Conservation (phyloP, 2,888 invertebrate genomes). For the Agrotis clavis region DNA sequence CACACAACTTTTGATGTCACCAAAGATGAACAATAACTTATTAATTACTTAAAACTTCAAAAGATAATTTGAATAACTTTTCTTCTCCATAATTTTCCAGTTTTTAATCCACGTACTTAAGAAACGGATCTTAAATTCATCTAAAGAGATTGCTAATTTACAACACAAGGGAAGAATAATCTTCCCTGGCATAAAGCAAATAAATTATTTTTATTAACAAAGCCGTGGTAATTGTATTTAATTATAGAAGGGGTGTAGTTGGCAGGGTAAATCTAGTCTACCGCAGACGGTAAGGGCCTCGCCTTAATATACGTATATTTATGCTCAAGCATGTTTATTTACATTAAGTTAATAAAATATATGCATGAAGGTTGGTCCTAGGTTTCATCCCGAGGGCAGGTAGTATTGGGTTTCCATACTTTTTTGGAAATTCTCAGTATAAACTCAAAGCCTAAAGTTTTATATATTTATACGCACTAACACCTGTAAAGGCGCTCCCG, state of each 20-base stretch:
- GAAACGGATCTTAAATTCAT: constrained; percentile 21
- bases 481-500: no score
- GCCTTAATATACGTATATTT: constrained; percentile 58
- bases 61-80: not conserved
- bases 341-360: constrained; percentile 60
- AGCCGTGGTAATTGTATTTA: constrained; percentile 62
- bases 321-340: constrained; percentile 50
- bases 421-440: no score
- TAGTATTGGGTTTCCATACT: no score
- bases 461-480: no score
- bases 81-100: not conserved
- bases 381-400: no score
- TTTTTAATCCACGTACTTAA: constrained; percentile 21
- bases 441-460: no score
- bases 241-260: constrained; percentile 65
- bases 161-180: constrained; percentile 39
- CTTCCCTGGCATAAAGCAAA: constrained; percentile 25
- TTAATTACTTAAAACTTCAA: not conserved
- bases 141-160: constrained; percentile 31
- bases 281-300: constrained; percentile 37
- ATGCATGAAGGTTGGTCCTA: not conserved
- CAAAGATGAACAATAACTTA: no score
- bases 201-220: constrained; percentile 57
- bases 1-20: no score
- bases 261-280: constrained; percentile 61